These are phyloP conservation scores for Dugesia japonica DNA, from an alignment of 2,888 invertebrate species.

Conservation along the genomic window DNA sequence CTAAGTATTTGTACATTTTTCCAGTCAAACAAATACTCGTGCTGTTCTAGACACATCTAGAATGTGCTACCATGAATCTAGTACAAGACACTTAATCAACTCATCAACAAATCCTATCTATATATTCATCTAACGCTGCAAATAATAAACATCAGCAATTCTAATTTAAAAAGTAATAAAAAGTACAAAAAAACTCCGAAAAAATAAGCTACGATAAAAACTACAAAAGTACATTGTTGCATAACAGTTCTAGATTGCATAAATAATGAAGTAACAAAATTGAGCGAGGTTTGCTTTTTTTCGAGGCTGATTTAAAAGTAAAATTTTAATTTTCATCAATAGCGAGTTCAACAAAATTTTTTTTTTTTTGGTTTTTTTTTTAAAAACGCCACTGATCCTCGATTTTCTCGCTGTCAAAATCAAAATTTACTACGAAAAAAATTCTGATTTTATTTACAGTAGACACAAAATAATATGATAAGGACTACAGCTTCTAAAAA, in stretches of 20 bases:
- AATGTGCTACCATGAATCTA: constrained; percentile 15
- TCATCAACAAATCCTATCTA: background rate
- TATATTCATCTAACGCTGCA: constrained; percentile 14
- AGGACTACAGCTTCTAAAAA: constrained; percentile 20
- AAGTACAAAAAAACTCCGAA: constrained; percentile 20
- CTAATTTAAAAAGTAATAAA: constrained; percentile 20
- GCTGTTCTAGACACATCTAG: constrained; percentile 20
- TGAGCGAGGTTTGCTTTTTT: background rate
- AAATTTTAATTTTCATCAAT: background rate
- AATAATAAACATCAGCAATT: constrained; percentile 9
- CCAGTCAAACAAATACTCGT: constrained; percentile 20
- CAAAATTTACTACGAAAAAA: constrained; percentile 20
- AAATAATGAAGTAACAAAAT: constrained; percentile 6
- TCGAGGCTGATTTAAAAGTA: background rate
- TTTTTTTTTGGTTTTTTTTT: background rate
- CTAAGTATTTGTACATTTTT: background rate
- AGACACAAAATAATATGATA: constrained; percentile 20
- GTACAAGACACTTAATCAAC: constrained; percentile 9
- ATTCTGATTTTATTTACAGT: constrained; percentile 14
- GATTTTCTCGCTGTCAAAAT: constrained; percentile 7
- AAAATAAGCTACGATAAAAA: constrained; percentile 15
- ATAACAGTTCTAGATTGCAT: constrained; percentile 20
- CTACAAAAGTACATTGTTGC: constrained; percentile 16
- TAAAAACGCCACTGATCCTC: background rate
- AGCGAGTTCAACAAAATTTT: background rate